A percentile compares a stretch with the other conserved stretches of the same genome.
Conservation (phyloP, 2,797 vertebrate species). For the Hydrocynus forskahlii region DNA sequence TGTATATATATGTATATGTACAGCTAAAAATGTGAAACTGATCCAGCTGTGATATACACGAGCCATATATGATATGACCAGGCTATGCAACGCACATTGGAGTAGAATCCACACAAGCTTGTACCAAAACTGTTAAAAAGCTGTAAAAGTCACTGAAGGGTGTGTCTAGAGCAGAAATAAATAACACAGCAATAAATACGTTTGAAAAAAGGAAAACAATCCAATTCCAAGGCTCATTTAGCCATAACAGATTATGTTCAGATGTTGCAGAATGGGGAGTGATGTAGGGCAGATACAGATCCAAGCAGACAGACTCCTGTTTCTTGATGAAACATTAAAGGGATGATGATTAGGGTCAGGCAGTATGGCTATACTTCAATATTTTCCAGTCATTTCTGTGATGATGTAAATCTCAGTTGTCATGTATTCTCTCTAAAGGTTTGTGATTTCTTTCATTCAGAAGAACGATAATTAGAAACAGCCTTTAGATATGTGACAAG, state of each 20-base stretch:
- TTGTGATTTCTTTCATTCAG: too few relatives aligned
- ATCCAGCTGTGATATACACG: not conserved
- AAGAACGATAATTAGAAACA: too few relatives aligned
- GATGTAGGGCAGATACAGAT: not conserved
- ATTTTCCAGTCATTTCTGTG: too few relatives aligned
- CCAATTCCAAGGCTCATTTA: not conserved
- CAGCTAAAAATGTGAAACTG: constrained; percentile 1
- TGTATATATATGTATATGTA: not conserved
- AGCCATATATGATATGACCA: not conserved
- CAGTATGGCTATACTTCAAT: not conserved
- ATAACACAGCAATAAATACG: constrained; percentile 12
- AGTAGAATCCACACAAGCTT: not conserved
- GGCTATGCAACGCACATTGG: not conserved
- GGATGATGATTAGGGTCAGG: not conserved
- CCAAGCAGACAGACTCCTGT: not conserved
- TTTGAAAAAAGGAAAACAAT: not conserved
- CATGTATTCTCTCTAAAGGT: too few relatives aligned
- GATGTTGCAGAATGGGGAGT: not conserved
- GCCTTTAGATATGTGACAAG: too few relatives aligned
- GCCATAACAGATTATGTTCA: not conserved
- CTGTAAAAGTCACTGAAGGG: not conserved
- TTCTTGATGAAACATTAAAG: not conserved
- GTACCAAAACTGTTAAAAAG: not conserved
- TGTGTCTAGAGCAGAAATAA: constrained; percentile 1
- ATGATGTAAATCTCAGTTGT: too few relatives aligned